Conservation (phyloP, 2,888 invertebrate species). For the Arctia plantaginis region DNA sequence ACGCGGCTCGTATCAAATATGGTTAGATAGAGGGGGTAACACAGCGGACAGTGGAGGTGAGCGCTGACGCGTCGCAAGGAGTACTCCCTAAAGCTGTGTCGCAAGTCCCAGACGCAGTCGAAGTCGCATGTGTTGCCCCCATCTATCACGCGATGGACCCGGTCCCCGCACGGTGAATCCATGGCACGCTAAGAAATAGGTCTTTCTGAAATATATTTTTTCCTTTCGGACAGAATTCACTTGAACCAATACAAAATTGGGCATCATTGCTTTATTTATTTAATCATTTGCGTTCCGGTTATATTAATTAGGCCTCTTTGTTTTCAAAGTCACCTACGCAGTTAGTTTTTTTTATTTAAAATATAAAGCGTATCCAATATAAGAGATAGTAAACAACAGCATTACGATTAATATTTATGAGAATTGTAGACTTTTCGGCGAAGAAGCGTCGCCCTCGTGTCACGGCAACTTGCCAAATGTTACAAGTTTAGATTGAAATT, state of each 20-base stretch:
- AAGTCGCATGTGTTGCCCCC: too few relatives aligned
- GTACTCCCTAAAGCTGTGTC: too few relatives aligned
- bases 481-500: conserved; percentile 55
- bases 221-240: conserved; percentile 34
- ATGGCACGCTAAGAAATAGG: too few relatives aligned
- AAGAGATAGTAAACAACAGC: conserved; percentile 23
- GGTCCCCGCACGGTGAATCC: too few relatives aligned
- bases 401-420: conserved; percentile 35
- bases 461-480: conserved; percentile 59
- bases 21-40: too few relatives aligned
- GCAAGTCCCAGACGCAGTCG: too few relatives aligned
- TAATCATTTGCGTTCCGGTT: conserved; percentile 18
- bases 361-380: conserved; percentile 18
- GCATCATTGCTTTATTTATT: conserved; percentile 15
- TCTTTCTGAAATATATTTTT: conserved; percentile 45
- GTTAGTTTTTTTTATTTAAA: conserved; percentile 14
- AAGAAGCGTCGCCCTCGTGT: conserved; percentile 35
- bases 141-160: too few relatives aligned
- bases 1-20: too few relatives aligned
- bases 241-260: conserved; percentile 30
- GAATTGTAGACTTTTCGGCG: conserved; percentile 27
- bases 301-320: conserved; percentile 11
- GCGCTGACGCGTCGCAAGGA: too few relatives aligned
- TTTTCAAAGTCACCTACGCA: conserved; percentile 12
- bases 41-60: too few relatives aligned